phyloP scores from a whole-genome alignment of 2,888 invertebrate genomes.

The Marronus borbonicus region DNA sequence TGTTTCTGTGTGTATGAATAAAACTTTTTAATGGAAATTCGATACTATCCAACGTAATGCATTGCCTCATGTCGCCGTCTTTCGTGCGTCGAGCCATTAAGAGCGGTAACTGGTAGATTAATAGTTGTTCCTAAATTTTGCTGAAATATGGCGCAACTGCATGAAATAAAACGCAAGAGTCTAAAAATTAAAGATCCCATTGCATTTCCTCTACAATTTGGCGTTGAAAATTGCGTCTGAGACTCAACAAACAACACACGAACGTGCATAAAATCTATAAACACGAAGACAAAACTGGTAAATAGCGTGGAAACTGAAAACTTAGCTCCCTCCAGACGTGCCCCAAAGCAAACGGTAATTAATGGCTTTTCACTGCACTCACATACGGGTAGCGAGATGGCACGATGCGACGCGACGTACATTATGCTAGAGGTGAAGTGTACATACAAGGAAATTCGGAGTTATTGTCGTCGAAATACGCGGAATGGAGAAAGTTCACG shows the following conservation, averaged over 20 bases:
- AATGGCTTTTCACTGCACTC: slow-evolving; percentile 14
- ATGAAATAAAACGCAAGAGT: too few species aligned
- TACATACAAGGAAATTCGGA: not conserved
- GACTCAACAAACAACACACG: too few species aligned
- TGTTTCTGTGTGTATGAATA: not conserved
- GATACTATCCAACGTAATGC: not conserved
- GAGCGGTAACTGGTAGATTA: not conserved
- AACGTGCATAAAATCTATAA: not conserved
- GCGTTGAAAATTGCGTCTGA: too few species aligned
- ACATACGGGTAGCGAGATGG: slow-evolving; percentile 2
- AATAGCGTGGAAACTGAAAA: slow-evolving; percentile 9
- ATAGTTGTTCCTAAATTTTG: too few species aligned
- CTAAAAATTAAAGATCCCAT: too few species aligned
- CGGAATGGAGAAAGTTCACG: not conserved
- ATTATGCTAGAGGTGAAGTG: not conserved
- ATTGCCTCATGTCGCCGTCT: not conserved
- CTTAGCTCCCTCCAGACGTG: not conserved
- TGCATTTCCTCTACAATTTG: too few species aligned
- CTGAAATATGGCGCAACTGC: too few species aligned
- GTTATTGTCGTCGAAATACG: slow-evolving; percentile 16
- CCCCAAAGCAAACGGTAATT: slow-evolving; percentile 21
- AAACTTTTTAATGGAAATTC: slow-evolving; percentile 32
- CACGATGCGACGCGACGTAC: too few species aligned
- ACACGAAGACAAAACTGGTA: slow-evolving; percentile 1
- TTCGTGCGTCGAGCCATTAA: not conserved